phyloP scores from a whole-genome alignment of 2,888 invertebrate genomes.

The Cheilosia variabilis region DNA sequence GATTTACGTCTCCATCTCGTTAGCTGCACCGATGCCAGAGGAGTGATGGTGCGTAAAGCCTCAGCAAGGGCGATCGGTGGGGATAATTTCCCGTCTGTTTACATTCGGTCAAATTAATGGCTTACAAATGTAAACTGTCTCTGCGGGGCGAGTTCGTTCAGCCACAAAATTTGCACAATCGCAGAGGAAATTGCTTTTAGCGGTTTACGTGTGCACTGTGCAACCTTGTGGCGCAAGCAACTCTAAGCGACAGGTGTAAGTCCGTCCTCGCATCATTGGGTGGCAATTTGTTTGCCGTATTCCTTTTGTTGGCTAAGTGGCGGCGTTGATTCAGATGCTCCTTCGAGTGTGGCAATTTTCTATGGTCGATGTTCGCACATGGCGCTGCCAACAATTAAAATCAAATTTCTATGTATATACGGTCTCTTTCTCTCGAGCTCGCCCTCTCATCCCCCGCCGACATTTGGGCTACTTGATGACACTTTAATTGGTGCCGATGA shows the following conservation, averaged over 20 bases:
- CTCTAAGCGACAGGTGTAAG: slow-evolving; percentile 71
- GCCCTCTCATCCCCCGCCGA: slow-evolving; percentile 34
- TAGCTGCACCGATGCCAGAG: slow-evolving; percentile 43
- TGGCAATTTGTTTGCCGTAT: slow-evolving; percentile 43
- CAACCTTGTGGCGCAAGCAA: slow-evolving; percentile 59
- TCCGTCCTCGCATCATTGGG: slow-evolving; percentile 47
- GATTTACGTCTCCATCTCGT: slow-evolving; percentile 75
- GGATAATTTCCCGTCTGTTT: slow-evolving; percentile 65
- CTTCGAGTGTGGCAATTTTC: slow-evolving; percentile 45
- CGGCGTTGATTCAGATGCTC: slow-evolving; percentile 44
- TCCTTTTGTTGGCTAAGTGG: slow-evolving; percentile 41
- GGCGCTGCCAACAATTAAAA: slow-evolving; percentile 69
- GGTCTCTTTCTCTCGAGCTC: background rate
- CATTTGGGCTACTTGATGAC: slow-evolving; percentile 63
- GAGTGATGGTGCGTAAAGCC: slow-evolving; percentile 58
- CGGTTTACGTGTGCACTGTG: slow-evolving; percentile 67
- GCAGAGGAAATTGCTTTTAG: slow-evolving; percentile 75
- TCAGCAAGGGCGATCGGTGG: slow-evolving; percentile 5
- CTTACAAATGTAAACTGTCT: slow-evolving; percentile 74
- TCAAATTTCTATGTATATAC: slow-evolving; percentile 64
- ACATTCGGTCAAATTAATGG: slow-evolving; percentile 70
- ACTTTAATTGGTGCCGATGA: slow-evolving; percentile 70
- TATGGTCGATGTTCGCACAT: slow-evolving; percentile 62
- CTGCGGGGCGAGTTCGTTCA: slow-evolving; percentile 49
- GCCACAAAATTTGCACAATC: slow-evolving; percentile 76